A percentile compares a stretch with the other conserved stretches of the same genome.
Evolutionary conservation across 2,797 vertebrate species (phyloP).

Genomic region (Apogon talboti): DNA sequence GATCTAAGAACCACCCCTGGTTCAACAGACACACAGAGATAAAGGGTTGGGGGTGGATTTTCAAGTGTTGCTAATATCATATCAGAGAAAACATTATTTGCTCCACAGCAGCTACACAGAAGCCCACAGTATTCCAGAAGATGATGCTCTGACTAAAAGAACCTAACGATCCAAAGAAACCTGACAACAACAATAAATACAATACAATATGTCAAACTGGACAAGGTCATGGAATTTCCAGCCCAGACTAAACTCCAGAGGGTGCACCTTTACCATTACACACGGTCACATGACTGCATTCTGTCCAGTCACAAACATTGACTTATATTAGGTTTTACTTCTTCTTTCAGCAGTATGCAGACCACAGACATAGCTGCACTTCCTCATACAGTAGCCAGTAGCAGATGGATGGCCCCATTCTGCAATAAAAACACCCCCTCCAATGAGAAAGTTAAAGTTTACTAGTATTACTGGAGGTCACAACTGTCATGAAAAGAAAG

Average conservation of each 20-base stretch:
- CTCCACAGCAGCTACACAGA: slow-evolving; percentile 7
- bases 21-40: too few species aligned
- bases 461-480: slow-evolving; percentile 15
- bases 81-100: too few species aligned
- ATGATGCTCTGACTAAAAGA: slow-evolving; percentile 46
- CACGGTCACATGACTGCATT: slow-evolving; percentile 41
- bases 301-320: slow-evolving; percentile 30
- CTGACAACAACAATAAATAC: slow-evolving; percentile 44
- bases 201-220: slow-evolving; percentile 1
- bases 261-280: slow-evolving; percentile 23
- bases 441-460: not conserved
- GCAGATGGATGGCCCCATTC: slow-evolving; percentile 1
- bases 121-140: slow-evolving; percentile 25
- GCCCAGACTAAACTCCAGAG: slow-evolving; percentile 5
- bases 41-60: too few species aligned
- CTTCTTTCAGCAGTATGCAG: slow-evolving; percentile 48
- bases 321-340: slow-evolving; percentile 50
- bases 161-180: slow-evolving; percentile 26
- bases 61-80: too few species aligned
- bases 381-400: slow-evolving; percentile 41
- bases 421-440: slow-evolving; percentile 7
- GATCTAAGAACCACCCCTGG: too few species aligned
- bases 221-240: slow-evolving; percentile 64
- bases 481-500: slow-evolving; percentile 5
- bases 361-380: slow-evolving; percentile 32